phyloP scores from a whole-genome alignment of 2,797 vertebrate genomes.

The Anguilla marmorata region DNA sequence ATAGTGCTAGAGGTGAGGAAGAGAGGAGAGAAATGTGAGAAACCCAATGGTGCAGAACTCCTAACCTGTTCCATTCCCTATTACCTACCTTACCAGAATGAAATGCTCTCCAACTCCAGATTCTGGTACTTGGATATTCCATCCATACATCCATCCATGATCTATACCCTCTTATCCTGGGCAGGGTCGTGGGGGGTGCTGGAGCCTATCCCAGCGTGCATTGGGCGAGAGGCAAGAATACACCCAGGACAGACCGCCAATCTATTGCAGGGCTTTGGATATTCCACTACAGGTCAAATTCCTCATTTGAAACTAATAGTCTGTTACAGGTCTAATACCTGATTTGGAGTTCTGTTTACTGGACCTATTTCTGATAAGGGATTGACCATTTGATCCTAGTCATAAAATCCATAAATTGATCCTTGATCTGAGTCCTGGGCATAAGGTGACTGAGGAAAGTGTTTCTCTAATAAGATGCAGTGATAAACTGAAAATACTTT shows the following conservation, averaged over 20 bases:
- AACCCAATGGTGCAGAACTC: neutral
- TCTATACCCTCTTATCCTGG: too few species aligned
- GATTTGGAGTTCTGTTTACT: neutral
- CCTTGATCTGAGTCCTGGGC: neutral
- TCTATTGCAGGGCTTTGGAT: neutral
- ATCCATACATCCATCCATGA: too few species aligned
- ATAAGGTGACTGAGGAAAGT: neutral
- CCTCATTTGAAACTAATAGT: too few species aligned
- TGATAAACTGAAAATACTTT: neutral
- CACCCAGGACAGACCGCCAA: too few species aligned
- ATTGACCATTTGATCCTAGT: neutral
- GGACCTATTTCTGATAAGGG: neutral
- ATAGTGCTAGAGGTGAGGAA: neutral
- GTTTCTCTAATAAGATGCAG: neutral
- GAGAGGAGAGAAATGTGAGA: neutral
- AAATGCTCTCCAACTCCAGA: neutral
- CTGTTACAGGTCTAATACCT: neutral
- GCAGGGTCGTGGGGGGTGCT: too few species aligned
- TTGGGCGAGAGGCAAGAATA: too few species aligned
- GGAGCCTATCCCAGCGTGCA: too few species aligned
- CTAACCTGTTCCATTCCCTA: neutral
- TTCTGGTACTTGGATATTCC: neutral
- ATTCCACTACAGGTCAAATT: neutral
- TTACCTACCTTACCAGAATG: neutral
- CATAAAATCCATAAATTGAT: neutral